Base-by-base conservation (phyloP, 2,888 invertebrate genomes). In the Hecatera dysodea region DNA sequence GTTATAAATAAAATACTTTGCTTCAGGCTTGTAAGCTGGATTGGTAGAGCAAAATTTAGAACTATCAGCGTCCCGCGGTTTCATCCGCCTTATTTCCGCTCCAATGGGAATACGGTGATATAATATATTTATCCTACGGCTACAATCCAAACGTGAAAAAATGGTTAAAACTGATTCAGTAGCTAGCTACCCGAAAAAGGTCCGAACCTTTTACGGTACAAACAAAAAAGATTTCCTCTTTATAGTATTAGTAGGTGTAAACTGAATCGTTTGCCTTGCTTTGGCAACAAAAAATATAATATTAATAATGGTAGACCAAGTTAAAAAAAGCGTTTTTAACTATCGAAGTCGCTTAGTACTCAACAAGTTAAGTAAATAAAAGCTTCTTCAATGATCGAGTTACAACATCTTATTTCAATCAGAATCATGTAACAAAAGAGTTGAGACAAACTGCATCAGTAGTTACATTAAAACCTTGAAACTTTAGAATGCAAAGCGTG, bases 401-500 rank as follows among this genome's bases (percentile, higher is more conserved):
- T 42, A 46, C 27, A 48, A 27, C 22, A 56, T 24, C 15, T 42
- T 6, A 52, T 67, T 59, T 60, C 33, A 62, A 60, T 78, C 29
- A 56, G 29, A 52, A 36, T 60, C 33, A 46, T 36, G 42, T 50
- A 53, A 79, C 39, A 62, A 70, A 79, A 79, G 60, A 81, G 46
- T 66, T 62, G 36, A 66, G 36, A 78, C 50, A 78, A 52, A 65
- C 48, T 48, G 36, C 62, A 71, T 66, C 62, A 66, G 53, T 80
- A 64, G 61, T 80, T 61, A 82, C 50, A 64, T 70, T 67, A 67
- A 71, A 80, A 78, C 85, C 83, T 85, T 83, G 83, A 80, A 75
- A 73, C 62, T 48, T 82, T 83, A 83, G 83, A 83, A 85, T 59
- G 85, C 78, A 80, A 83, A 78, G 60, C 80, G 85, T 85, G 80